Evolutionary conservation across 2,888 invertebrate genomes (phyloP).

Genomic region (Parascotia fuliginaria): DNA sequence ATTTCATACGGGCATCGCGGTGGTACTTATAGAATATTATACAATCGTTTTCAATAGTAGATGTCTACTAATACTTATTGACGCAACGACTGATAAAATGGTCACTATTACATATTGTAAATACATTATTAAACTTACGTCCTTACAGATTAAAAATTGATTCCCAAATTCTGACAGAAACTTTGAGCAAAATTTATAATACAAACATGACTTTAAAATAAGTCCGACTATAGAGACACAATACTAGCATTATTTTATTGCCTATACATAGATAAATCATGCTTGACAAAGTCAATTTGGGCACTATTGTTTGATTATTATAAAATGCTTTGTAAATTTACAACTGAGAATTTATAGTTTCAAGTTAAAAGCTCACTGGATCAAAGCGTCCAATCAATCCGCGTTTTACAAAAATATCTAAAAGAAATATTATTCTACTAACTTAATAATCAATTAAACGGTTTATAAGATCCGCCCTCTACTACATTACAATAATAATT

Average conservation of each 20-base stretch:
- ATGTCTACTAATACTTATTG: too few relatives aligned
- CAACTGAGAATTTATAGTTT: conserved; percentile 57
- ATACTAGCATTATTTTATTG: conserved; percentile 19
- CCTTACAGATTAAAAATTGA: conserved; percentile 27
- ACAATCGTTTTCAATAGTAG: too few relatives aligned
- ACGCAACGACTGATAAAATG: conserved; percentile 18
- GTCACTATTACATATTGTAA: conserved; percentile 18
- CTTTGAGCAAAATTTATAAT: conserved; percentile 24
- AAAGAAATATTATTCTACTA: conserved; percentile 66
- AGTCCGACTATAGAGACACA: conserved; percentile 18
- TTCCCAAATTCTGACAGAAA: conserved; percentile 26
- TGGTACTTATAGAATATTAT: conserved; percentile 30
- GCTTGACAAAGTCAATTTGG: conserved; percentile 7
- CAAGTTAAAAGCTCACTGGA: conserved; percentile 49
- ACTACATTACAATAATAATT: conserved; percentile 33
- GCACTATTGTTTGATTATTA: conserved; percentile 18
- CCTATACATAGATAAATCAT: conserved; percentile 3
- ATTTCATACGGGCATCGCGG: conserved; percentile 29
- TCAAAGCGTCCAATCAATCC: conserved; percentile 48
- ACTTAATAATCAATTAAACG: conserved; percentile 60
- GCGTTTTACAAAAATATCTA: conserved; percentile 68
- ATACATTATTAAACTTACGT: conserved; percentile 23
- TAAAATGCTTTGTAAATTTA: conserved; percentile 36
- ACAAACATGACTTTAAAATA: conserved; percentile 8
- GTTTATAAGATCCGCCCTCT: conserved; percentile 58